These are phyloP conservation scores for Papilio machaon DNA, from an alignment of 1,140 invertebrate genomes.

Conservation along the genomic window DNA sequence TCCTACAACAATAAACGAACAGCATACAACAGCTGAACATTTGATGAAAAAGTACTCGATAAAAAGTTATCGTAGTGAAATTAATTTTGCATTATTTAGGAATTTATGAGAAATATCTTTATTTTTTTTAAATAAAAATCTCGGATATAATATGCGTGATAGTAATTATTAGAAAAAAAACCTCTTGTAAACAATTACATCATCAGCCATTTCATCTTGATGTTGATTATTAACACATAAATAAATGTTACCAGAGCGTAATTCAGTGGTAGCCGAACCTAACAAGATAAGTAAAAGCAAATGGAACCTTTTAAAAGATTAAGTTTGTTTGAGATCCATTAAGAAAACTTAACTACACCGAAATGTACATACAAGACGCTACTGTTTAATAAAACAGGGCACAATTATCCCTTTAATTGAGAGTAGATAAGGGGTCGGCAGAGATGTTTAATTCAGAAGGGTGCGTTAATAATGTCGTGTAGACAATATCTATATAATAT, in stretches of 20 bases:
- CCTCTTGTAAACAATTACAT: no score
- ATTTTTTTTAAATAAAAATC: no score
- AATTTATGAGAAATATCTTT: no score
- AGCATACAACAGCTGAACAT: background rate
- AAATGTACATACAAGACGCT: background rate
- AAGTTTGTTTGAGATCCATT: background rate
- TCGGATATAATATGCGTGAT: no score
- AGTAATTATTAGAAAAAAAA: no score
- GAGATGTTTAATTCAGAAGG: conserved; percentile 7
- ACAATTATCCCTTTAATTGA: conserved; percentile 22
- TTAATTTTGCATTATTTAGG: background rate
- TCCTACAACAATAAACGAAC: background rate
- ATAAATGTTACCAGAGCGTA: no score
- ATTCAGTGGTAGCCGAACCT: background rate
- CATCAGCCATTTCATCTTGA: no score
- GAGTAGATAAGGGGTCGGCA: conserved; percentile 6
- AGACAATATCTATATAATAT: background rate
- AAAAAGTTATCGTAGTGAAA: background rate
- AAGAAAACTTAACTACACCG: conserved; percentile 6
- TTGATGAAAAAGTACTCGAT: background rate
- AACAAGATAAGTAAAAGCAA: background rate
- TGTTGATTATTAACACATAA: no score
- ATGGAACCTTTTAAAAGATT: conserved; percentile 17
- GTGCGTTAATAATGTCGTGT: background rate
- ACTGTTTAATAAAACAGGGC: background rate